A percentile compares a stretch with the other conserved stretches of the same genome.
Conservation (phyloP, 1,140 invertebrate genomes). For the Drosophila melanica region DNA sequence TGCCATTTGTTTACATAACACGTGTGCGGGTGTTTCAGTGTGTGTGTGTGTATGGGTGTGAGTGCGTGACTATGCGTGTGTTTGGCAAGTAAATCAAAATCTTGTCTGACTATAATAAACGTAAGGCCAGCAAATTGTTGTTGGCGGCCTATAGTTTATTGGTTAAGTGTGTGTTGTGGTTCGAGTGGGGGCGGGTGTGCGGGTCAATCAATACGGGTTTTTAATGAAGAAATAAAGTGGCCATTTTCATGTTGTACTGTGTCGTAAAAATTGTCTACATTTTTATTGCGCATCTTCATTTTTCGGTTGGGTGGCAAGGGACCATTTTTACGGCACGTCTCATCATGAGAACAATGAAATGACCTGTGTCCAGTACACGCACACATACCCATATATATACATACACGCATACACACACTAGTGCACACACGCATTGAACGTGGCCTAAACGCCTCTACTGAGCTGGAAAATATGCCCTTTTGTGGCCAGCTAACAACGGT, state of each 20-base stretch:
- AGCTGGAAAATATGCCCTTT: slow-evolving; percentile 79
- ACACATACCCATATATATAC: neutral
- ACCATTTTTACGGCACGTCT: slow-evolving; percentile 36
- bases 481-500: slow-evolving; percentile 47
- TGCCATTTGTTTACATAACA: slow-evolving; percentile 18
- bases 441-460: slow-evolving; percentile 64
- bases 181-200: neutral
- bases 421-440: slow-evolving; percentile 31
- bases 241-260: slow-evolving; percentile 68
- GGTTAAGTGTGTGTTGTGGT: neutral
- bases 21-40: neutral
- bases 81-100: slow-evolving; percentile 25
- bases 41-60: slow-evolving; percentile 12
- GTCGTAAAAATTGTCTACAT: slow-evolving; percentile 81
- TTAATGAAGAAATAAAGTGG: slow-evolving; percentile 82
- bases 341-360: slow-evolving; percentile 44
- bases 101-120: slow-evolving; percentile 19
- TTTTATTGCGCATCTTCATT: slow-evolving; percentile 63
- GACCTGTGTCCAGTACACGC: slow-evolving; percentile 22
- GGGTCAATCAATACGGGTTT: slow-evolving; percentile 77
- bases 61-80: neutral
- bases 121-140: slow-evolving; percentile 1
- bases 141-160: neutral
- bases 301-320: slow-evolving; percentile 15
- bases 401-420: slow-evolving; percentile 3